Evolutionary conservation across 2,113 vertebrate species (phyloP), one percentile per base, ranked within the genome.

Genomic region (Lophius piscatorius): DNA sequence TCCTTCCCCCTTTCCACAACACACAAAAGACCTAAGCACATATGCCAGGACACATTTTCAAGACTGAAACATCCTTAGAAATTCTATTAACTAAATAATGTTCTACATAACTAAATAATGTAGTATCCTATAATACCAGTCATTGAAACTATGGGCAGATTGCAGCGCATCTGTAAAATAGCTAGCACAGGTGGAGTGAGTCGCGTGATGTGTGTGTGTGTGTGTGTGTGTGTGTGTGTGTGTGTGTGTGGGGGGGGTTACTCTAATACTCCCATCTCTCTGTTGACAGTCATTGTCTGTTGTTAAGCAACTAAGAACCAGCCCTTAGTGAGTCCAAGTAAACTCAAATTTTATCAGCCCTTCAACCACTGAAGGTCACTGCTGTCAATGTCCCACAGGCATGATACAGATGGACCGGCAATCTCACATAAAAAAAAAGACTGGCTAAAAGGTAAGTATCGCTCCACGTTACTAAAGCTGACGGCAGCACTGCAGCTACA

Each of bases 361-460:
- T 16, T 45, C 56, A 71, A 35, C 51, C 7, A 41, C 54, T 45
- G 28, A 79, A 88, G 80, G 82, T 84, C 82, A 74, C 17, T 16
- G 58, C 31, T 81, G 72, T 79, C 82, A 69, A 6, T 26, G 51
- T 35, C 24, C 61, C 41, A 61, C 55, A 28, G 63, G 71, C 47
- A 44, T 14, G 5, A 77, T 50, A 22, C 40, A 66, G 63, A 57
- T 41, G 54, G 68, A 79, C 72, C 74, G 38, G 46, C 49, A 54
- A 63, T 63, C 63, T 60, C 39, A n/a, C 44, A 63, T 22, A 35
- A 46, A 34, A 64, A 64, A 61, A 56, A 34, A 76, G 22, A 54
- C 23, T 47, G 40, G 60, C 58, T 51, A 70, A 81, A 83, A 83
- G 57, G 56, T 63, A 73, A 10, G 36, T 74, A 75, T 76, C 63